Percentiles rank a stretch among this genome's conserved stretches.
phyloP scores from a whole-genome alignment of 1,140 invertebrate species.

The Drosophila leontia region DNA sequence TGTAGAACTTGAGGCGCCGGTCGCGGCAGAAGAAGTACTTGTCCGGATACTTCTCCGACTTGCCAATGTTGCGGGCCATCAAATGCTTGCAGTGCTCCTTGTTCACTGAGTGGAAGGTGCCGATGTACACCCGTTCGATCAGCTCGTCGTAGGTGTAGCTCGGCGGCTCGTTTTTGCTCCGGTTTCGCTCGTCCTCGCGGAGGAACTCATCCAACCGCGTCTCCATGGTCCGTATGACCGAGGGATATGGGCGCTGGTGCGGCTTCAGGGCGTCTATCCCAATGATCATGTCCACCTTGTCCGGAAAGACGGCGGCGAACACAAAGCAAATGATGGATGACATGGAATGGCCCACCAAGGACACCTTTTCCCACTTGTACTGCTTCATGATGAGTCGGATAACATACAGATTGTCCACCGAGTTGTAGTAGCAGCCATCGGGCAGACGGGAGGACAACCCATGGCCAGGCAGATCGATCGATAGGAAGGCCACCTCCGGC shows the following conservation, averaged over 20 bases:
- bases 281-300: slow-evolving; percentile 88
- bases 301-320: slow-evolving; percentile 87
- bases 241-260: slow-evolving; percentile 81
- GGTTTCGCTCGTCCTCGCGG: slow-evolving; percentile 85
- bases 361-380: slow-evolving; percentile 90
- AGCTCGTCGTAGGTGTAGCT: slow-evolving; percentile 88
- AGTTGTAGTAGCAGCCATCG: slow-evolving; percentile 87
- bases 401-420: slow-evolving; percentile 86
- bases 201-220: slow-evolving; percentile 86
- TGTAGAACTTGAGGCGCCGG: slow-evolving; percentile 86
- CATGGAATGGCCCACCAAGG: slow-evolving; percentile 89
- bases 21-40: slow-evolving; percentile 88
- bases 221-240: slow-evolving; percentile 71
- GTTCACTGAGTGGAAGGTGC: slow-evolving; percentile 86
- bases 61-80: slow-evolving; percentile 87
- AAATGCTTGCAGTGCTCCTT: slow-evolving; percentile 87
- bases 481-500: slow-evolving; percentile 87
- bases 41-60: slow-evolving; percentile 86
- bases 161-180: slow-evolving; percentile 86
- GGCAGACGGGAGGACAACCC: slow-evolving; percentile 89
- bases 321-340: slow-evolving; percentile 87
- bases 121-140: slow-evolving; percentile 86
- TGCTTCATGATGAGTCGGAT: slow-evolving; percentile 88
- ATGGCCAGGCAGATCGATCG: slow-evolving; percentile 90
- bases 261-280: slow-evolving; percentile 88